A percentile compares a stretch with the other conserved stretches of the same genome.
Evolutionary conservation across 2,888 invertebrate species (phyloP).

Genomic region (Ganaspis brasiliensis): DNA sequence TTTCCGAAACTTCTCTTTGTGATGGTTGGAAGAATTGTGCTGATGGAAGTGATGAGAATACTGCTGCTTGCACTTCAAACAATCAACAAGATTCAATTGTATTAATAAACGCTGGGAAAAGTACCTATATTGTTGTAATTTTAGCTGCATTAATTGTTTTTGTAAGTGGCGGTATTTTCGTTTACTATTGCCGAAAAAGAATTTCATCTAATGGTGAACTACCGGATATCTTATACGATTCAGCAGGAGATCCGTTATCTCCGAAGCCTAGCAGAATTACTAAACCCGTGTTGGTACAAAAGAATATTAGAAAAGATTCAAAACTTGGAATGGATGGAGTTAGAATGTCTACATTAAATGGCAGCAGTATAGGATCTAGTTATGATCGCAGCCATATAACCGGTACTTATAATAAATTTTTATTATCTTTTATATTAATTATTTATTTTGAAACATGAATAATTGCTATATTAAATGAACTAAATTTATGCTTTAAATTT

Average conservation of each 20-base stretch:
- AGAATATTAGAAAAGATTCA: conserved; percentile 76
- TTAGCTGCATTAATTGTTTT: conserved; percentile 81
- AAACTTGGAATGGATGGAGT: conserved; percentile 81
- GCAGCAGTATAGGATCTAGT: conserved; percentile 84
- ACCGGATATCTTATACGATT: conserved; percentile 84
- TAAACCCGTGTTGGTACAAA: conserved; percentile 76
- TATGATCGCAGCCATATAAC: conserved; percentile 88
- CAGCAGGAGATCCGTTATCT: conserved; percentile 86
- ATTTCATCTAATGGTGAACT: conserved; percentile 80
- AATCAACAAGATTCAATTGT: conserved; percentile 77
- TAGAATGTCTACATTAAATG: conserved; percentile 86
- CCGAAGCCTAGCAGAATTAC: conserved; percentile 81
- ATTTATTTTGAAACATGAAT: too few relatives aligned
- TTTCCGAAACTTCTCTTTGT: conserved; percentile 86
- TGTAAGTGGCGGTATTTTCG: conserved; percentile 82
- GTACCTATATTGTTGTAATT: conserved; percentile 81
- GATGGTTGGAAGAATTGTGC: conserved; percentile 90
- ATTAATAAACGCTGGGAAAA: conserved; percentile 80
- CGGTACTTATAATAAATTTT: conserved; percentile 78
- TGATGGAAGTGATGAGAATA: conserved; percentile 88
- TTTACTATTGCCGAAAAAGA: conserved; percentile 82
- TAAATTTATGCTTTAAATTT: too few relatives aligned
- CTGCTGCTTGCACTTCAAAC: conserved; percentile 83
- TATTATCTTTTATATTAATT: too few relatives aligned
- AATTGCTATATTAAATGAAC: too few relatives aligned